A percentile compares a stretch with the other conserved stretches of the same genome.
phyloP scores from a whole-genome alignment of 35 echinoderm and acorn worm genomes.

The Holothuria glaberrima region DNA sequence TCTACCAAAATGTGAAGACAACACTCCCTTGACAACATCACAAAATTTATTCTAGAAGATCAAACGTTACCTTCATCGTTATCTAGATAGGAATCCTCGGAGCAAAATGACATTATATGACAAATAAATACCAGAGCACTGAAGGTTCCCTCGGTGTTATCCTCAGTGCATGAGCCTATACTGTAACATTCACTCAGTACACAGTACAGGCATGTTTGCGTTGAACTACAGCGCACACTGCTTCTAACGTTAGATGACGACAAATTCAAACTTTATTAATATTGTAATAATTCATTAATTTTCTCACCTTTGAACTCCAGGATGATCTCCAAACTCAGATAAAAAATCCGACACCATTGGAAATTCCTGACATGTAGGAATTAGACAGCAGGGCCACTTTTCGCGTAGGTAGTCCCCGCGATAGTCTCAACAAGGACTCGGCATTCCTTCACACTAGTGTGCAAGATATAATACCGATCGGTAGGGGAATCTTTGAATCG shows the following conservation, averaged over 20 bases:
- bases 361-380: conserved; percentile 24
- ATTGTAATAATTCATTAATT: conserved; percentile 54
- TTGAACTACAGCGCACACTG: no score
- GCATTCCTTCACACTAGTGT: conserved; percentile 22
- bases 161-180: conserved; percentile 33
- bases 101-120: conserved; percentile 51
- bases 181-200: neutral
- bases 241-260: neutral
- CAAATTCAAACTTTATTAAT: conserved; percentile 52
- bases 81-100: conserved; percentile 33
- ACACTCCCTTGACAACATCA: neutral
- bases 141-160: conserved; percentile 36
- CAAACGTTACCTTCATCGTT: conserved; percentile 29
- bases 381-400: conserved; percentile 21
- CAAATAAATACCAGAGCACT: conserved; percentile 41
- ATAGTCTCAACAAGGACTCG: neutral
- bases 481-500: conserved; percentile 5
- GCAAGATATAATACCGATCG: neutral
- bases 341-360: conserved; percentile 31
- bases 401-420: conserved; percentile 27
- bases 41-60: neutral
- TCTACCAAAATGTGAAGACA: neutral
- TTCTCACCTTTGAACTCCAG: conserved; percentile 44
- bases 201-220: no score
- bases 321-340: conserved; percentile 39